Evolutionary conservation across 2,797 vertebrate genomes (phyloP).

Genomic region (Peromyscus nudipes): DNA sequence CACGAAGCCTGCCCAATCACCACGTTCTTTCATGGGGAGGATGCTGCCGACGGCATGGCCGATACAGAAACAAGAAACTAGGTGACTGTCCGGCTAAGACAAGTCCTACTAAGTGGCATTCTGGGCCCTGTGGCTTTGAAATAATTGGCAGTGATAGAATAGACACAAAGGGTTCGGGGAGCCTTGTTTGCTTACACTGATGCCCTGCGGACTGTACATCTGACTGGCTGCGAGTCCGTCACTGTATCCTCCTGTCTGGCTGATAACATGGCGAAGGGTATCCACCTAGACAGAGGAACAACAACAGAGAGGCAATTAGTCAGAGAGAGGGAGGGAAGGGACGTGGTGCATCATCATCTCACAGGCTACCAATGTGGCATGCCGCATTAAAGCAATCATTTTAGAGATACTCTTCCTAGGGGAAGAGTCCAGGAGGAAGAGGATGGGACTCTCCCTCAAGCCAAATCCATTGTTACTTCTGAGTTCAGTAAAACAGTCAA

Average conservation of each 20-base stretch:
- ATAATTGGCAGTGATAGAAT: constrained; percentile 93
- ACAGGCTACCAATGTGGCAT: background rate
- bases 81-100: constrained; percentile 93
- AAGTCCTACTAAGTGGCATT: constrained; percentile 94
- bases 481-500: background rate
- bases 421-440: background rate
- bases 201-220: constrained; percentile 99
- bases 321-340: background rate
- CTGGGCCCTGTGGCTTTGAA: constrained; percentile 94
- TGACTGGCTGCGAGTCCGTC: constrained; percentile 98
- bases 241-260: constrained; percentile 99
- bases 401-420: background rate
- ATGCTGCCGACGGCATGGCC: constrained; percentile 90
- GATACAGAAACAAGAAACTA: constrained; percentile 92
- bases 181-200: constrained; percentile 96
- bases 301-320: constrained; percentile 79
- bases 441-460: background rate
- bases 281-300: constrained; percentile 95
- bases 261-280: constrained; percentile 99
- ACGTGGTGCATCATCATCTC: background rate
- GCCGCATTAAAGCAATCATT: background rate
- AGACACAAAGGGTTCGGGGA: constrained; percentile 78
- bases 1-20: constrained; percentile 87
- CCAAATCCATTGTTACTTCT: background rate
- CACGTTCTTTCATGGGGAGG: constrained; percentile 85